phyloP scores from a whole-genome alignment of 1,140 invertebrate genomes.

The Drosophila watanabei region DNA sequence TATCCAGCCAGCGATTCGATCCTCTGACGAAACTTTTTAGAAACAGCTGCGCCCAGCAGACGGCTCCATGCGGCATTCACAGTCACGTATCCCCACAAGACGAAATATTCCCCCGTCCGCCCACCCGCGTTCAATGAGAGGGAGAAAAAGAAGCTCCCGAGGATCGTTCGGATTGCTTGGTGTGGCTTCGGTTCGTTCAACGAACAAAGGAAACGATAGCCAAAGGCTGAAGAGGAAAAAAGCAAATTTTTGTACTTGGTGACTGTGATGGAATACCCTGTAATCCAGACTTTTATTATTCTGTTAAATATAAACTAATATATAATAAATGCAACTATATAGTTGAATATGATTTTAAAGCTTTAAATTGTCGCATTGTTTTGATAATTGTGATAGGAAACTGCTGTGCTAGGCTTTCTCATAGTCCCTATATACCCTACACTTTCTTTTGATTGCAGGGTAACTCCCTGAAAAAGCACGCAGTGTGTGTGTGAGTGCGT shows the following conservation, averaged over 20 bases:
- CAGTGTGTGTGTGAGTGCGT: conserved; percentile 25
- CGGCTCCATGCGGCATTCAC: conserved; percentile 11
- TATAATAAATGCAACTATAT: not conserved
- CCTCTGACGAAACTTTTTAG: conserved; percentile 64
- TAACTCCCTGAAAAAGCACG: conserved; percentile 58
- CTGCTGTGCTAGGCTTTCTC: too few species aligned
- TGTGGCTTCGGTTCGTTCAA: conserved; percentile 1
- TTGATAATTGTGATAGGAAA: not conserved
- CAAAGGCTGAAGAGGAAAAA: conserved; percentile 13
- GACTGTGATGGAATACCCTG: conserved; percentile 8
- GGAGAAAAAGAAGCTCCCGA: conserved; percentile 8
- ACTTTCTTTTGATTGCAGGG: conserved; percentile 11
- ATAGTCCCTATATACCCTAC: conserved; percentile 7
- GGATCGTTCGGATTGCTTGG: conserved; percentile 28
- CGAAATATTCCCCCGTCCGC: not conserved
- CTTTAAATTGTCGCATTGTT: too few species aligned
- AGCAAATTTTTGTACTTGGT: not conserved
- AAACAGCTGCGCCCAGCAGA: conserved; percentile 51
- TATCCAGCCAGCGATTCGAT: conserved; percentile 62
- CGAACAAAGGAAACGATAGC: conserved; percentile 42
- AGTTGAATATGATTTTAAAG: not conserved
- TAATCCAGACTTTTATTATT: not conserved
- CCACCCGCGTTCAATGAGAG: not conserved
- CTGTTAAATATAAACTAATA: not conserved
- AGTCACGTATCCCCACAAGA: conserved; percentile 31